phyloP scores from a whole-genome alignment of 2,797 vertebrate species.

The Typhlichthys subterraneus region DNA sequence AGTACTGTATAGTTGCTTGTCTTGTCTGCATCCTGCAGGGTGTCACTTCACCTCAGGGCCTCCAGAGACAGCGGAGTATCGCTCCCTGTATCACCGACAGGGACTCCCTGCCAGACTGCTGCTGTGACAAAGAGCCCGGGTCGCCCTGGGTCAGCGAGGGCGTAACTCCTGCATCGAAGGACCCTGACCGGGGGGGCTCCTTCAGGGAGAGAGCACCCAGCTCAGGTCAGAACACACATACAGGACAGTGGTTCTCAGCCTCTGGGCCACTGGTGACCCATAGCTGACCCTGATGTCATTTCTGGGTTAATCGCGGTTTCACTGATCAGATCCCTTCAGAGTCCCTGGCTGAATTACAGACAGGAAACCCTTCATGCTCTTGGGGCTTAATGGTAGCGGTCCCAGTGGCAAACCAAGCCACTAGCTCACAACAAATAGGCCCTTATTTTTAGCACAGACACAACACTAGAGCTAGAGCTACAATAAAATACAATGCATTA shows the following conservation, averaged over 20 bases:
- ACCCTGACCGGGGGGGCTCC: conserved; percentile 61
- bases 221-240: conserved; percentile 41
- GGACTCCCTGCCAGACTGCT: conserved; percentile 64
- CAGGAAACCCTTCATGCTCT: too few species aligned
- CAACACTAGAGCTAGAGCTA: too few species aligned
- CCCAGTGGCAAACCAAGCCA: too few species aligned
- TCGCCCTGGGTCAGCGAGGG: conserved; percentile 61
- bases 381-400: too few species aligned
- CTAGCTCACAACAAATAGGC: too few species aligned
- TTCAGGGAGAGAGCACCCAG: conserved; percentile 63
- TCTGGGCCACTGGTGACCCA: too few species aligned
- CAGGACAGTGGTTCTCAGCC: not conserved
- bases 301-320: too few species aligned
- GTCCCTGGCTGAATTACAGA: too few species aligned
- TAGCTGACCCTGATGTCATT: too few species aligned
- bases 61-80: conserved; percentile 71
- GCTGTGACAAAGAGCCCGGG: conserved; percentile 66
- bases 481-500: too few species aligned
- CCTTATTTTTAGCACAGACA: too few species aligned
- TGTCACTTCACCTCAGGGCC: conserved; percentile 59
- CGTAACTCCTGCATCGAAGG: conserved; percentile 42
- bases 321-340: too few species aligned
- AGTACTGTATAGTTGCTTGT: not conserved
- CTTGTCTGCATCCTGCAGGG: conserved; percentile 48
- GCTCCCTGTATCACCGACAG: conserved; percentile 75